Percentiles rank a stretch among this genome's conserved stretches.
Evolutionary conservation across 2,113 vertebrate genomes (phyloP).

Genomic region (Thalassarche chlororhynchos): DNA sequence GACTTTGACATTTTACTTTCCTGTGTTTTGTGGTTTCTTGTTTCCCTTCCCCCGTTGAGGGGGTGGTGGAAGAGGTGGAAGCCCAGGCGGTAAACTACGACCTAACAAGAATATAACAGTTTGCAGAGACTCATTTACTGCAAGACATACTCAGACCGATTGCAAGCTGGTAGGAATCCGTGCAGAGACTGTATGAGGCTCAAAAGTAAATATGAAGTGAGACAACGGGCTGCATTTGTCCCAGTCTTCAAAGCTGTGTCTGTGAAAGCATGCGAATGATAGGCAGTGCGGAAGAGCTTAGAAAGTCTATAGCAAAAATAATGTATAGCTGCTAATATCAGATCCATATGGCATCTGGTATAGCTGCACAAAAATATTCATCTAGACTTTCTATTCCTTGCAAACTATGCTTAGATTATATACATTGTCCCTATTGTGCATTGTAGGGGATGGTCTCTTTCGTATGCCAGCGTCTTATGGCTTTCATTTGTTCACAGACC

Average conservation of each 20-base stretch:
- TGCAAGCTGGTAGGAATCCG: not conserved
- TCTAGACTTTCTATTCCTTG: not conserved
- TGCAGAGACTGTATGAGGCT: not conserved
- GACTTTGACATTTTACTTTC: not conserved
- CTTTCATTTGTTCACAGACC: constrained; percentile 66
- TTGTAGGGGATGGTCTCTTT: constrained; percentile 44
- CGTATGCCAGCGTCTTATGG: constrained; percentile 28
- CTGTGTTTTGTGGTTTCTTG: not conserved
- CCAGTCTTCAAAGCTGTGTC: not conserved
- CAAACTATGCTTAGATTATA: not conserved
- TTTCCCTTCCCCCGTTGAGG: not conserved
- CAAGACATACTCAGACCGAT: fast-evolving
- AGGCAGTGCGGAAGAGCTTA: not conserved
- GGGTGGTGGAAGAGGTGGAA: not conserved
- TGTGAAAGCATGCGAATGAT: not conserved
- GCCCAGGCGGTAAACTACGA: not conserved
- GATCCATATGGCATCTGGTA: not conserved
- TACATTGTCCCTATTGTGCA: constrained; percentile 38
- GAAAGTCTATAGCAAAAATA: not conserved
- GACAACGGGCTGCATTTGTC: not conserved
- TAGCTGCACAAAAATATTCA: not conserved
- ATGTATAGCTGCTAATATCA: not conserved
- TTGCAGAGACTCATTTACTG: not conserved
- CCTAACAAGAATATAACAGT: not conserved
- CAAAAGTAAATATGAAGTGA: fast-evolving